phyloP scores from a whole-genome alignment of 2,888 invertebrate genomes.

The Elmis aenea region DNA sequence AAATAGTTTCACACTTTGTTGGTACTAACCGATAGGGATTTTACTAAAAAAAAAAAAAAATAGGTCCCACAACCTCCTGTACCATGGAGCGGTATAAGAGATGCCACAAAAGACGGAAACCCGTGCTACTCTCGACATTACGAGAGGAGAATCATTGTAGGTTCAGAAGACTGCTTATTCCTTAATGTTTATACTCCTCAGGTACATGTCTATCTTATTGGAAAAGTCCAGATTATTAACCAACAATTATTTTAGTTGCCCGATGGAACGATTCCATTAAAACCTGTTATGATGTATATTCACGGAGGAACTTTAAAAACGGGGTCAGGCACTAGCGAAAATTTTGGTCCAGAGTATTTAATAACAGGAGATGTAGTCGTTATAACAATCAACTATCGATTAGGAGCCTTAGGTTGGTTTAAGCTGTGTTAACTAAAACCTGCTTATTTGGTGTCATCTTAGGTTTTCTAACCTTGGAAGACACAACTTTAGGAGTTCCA shows the following conservation, averaged over 20 bases:
- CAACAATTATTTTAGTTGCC: conserved; percentile 9
- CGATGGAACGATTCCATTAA: conserved; percentile 13
- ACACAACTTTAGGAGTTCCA: conserved; percentile 46
- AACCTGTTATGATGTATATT: conserved; percentile 46
- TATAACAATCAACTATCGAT: conserved; percentile 42
- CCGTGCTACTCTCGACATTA: background rate
- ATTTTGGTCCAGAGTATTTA: conserved; percentile 41
- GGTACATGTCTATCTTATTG: conserved; percentile 18
- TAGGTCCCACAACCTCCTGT: conserved; percentile 6
- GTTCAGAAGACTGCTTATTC: conserved; percentile 9
- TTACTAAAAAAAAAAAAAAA: too few relatives aligned
- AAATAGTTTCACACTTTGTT: too few relatives aligned
- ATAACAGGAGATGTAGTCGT: conserved; percentile 41
- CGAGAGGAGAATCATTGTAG: background rate
- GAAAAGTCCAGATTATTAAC: conserved; percentile 1
- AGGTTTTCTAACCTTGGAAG: conserved; percentile 50
- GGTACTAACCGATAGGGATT: too few relatives aligned
- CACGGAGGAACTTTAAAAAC: conserved; percentile 43
- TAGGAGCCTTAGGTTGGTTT: conserved; percentile 39
- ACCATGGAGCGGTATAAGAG: conserved; percentile 8
- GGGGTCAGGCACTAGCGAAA: conserved; percentile 37
- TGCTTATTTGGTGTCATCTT: conserved; percentile 11
- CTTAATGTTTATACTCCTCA: conserved; percentile 9
- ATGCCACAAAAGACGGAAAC: conserved; percentile 8
- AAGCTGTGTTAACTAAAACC: too few relatives aligned